phyloP scores from a whole-genome alignment of 2,888 invertebrate genomes.

The Protophormia terraenovae region DNA sequence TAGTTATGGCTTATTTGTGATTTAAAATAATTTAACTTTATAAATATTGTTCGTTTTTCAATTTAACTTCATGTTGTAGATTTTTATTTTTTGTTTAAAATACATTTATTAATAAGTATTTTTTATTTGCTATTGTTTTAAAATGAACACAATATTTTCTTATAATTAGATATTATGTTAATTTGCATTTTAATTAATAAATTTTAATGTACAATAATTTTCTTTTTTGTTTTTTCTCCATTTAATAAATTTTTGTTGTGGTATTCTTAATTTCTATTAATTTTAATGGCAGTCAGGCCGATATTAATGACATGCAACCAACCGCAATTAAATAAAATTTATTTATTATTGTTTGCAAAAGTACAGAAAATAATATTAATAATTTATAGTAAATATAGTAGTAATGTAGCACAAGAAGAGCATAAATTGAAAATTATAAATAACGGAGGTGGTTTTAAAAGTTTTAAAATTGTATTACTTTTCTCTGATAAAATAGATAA shows the following conservation, averaged over 20 bases:
- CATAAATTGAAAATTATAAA: neutral
- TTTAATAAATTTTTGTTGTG: conserved; percentile 18
- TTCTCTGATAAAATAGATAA: too few species aligned
- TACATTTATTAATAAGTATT: too few species aligned
- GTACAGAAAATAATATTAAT: neutral
- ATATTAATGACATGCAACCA: conserved; percentile 49
- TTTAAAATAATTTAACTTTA: too few species aligned
- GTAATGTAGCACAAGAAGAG: neutral
- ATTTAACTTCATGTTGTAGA: neutral
- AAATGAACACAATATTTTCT: conserved; percentile 39
- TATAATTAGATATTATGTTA: conserved; percentile 55
- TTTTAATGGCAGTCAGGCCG: conserved; percentile 34
- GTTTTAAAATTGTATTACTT: too few species aligned
- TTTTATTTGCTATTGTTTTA: neutral
- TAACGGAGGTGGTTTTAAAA: neutral
- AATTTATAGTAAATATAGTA: neutral
- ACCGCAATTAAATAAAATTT: conserved; percentile 55
- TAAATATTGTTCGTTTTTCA: too few species aligned
- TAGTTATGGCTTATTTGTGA: too few species aligned
- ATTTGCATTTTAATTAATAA: conserved; percentile 60
- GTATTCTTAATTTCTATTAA: conserved; percentile 38
- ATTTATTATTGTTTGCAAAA: conserved; percentile 34
- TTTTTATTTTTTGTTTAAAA: conserved; percentile 8
- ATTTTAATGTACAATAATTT: conserved; percentile 18
- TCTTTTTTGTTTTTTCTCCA: neutral